Conservation (phyloP, 2,113 vertebrate genomes). For the Archocentrus centrarchus region DNA sequence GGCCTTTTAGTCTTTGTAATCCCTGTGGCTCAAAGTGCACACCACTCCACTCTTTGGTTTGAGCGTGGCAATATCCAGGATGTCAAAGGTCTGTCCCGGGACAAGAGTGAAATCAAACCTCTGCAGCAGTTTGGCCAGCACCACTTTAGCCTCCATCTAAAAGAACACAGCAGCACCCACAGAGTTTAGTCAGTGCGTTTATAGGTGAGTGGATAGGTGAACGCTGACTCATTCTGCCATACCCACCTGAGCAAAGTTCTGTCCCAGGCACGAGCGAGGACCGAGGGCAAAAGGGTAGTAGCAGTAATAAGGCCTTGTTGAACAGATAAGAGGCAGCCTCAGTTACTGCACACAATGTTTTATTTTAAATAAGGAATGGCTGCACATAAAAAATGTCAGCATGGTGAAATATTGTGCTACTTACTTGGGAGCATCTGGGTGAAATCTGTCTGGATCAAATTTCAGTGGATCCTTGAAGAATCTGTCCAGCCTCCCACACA, state of each 20-base stretch:
- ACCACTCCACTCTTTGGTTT: slow-evolving; percentile 86
- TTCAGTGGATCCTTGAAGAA: slow-evolving; percentile 81
- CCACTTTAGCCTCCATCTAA: slow-evolving; percentile 93
- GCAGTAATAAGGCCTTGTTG: slow-evolving; percentile 80
- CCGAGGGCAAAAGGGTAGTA: slow-evolving; percentile 92
- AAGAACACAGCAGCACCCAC: background rate
- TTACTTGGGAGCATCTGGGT: too few relatives aligned
- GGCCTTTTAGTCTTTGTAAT: background rate
- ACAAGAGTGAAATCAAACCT: slow-evolving; percentile 86
- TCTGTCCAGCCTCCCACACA: slow-evolving; percentile 85
- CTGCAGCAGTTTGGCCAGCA: slow-evolving; percentile 93
- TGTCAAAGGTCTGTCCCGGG: slow-evolving; percentile 85
- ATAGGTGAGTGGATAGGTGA: too few relatives aligned
- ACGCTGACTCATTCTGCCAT: too few relatives aligned
- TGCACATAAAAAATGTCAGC: too few relatives aligned
- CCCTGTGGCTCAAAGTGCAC: slow-evolving; percentile 74
- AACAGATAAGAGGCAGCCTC: background rate
- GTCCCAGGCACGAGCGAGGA: slow-evolving; percentile 88
- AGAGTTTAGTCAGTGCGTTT: background rate
- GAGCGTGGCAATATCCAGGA: slow-evolving; percentile 83
- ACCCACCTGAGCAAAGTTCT: slow-evolving; percentile 68
- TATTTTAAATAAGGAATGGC: background rate
- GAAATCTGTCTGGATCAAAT: slow-evolving; percentile 46
- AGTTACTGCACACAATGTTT: fast-evolving
- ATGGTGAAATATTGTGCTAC: too few relatives aligned